Conservation (phyloP, 2,797 vertebrate species). For the Atherinosoma microstoma region DNA sequence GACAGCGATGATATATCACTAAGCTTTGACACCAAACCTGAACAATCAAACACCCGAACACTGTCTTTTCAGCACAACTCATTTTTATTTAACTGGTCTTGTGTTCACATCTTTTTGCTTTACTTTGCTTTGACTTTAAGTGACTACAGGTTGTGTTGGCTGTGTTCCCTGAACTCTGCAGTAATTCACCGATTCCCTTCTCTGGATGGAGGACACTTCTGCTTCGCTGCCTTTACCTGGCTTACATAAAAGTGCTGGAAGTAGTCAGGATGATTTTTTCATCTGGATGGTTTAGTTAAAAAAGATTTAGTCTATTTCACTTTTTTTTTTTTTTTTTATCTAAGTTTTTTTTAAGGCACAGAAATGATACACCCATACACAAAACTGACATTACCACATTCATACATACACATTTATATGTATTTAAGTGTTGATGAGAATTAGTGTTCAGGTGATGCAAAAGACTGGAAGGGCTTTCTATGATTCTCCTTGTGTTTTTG, state of each 20-base stretch:
- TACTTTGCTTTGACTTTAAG: slow-evolving; percentile 23
- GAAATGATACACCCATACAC: slow-evolving; percentile 11
- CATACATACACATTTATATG: background rate
- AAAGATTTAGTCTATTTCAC: background rate
- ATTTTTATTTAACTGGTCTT: slow-evolving; percentile 57
- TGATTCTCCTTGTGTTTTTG: slow-evolving; percentile 16
- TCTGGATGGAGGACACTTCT: slow-evolving; percentile 23
- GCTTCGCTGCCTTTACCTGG: slow-evolving; percentile 12
- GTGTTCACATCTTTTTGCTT: slow-evolving; percentile 55
- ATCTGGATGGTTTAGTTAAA: background rate
- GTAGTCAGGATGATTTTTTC: background rate
- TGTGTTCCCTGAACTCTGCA: slow-evolving; percentile 42
- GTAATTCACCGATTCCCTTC: slow-evolving; percentile 39
- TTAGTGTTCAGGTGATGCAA: slow-evolving; percentile 23
- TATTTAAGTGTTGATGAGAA: slow-evolving; percentile 12
- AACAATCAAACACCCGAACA: background rate
- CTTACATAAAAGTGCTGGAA: background rate
- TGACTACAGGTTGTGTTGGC: slow-evolving; percentile 68
- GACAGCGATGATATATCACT: background rate
- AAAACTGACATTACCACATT: background rate
- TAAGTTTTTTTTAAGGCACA: background rate
- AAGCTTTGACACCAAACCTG: slow-evolving; percentile 12
- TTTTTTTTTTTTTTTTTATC: background rate
- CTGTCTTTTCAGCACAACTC: slow-evolving; percentile 45
- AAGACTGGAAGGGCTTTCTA: slow-evolving; percentile 7